A percentile compares a stretch with the other conserved stretches of the same genome.
phyloP scores from a whole-genome alignment of 1,140 invertebrate species.

The Zaprionus africanus region DNA sequence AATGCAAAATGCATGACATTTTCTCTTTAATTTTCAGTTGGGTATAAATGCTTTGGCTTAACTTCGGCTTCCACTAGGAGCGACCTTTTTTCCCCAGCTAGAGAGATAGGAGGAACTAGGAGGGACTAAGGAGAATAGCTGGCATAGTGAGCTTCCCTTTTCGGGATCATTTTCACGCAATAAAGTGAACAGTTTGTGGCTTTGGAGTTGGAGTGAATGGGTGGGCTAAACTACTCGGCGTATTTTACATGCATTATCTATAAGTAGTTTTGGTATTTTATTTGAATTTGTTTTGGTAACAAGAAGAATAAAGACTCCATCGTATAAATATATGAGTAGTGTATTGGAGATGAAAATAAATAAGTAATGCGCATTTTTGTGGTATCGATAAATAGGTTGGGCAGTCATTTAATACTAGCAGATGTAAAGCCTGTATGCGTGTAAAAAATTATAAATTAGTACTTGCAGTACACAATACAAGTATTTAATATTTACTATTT shows the following conservation, averaged over 20 bases:
- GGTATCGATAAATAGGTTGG: too few relatives aligned
- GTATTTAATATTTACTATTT: too few relatives aligned
- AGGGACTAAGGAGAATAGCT: background rate
- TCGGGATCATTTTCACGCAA: conserved; percentile 2
- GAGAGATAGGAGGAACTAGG: too few relatives aligned
- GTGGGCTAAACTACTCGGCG: background rate
- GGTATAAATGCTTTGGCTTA: conserved; percentile 70
- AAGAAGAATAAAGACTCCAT: background rate
- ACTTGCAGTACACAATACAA: too few relatives aligned
- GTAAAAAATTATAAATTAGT: too few relatives aligned
- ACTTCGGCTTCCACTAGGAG: conserved; percentile 17
- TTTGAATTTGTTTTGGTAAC: background rate
- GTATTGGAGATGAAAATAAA: too few relatives aligned
- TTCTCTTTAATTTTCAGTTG: conserved; percentile 75
- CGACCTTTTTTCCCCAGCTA: background rate
- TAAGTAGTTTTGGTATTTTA: background rate
- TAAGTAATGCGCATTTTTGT: too few relatives aligned
- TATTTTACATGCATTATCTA: conserved; percentile 5
- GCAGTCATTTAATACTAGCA: too few relatives aligned
- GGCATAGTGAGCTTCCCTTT: background rate
- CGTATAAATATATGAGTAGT: background rate
- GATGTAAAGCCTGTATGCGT: too few relatives aligned
- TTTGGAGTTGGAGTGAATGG: background rate
- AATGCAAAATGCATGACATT: conserved; percentile 80
- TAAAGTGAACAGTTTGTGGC: background rate